These are phyloP conservation scores for Baccha elongata DNA, from an alignment of 2,888 invertebrate species.

Conservation along the genomic window DNA sequence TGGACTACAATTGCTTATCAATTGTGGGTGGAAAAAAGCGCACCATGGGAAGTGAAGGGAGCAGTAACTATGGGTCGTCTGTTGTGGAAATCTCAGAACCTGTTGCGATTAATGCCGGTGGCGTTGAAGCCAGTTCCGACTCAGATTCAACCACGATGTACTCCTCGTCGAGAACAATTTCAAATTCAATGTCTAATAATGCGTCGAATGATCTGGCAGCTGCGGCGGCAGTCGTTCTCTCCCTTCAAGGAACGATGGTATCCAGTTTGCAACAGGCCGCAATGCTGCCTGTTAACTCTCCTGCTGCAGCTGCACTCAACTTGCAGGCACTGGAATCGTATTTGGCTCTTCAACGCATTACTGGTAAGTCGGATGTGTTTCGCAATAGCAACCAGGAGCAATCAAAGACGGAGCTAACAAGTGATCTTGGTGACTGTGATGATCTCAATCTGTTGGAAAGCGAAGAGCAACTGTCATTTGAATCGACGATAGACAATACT, in stretches of 20 bases:
- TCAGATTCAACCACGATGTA: constrained; percentile 57
- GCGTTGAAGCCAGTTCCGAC: constrained; percentile 62
- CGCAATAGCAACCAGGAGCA: constrained; percentile 84
- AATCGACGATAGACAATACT: constrained; percentile 83
- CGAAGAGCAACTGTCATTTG: constrained; percentile 88
- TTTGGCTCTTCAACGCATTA: constrained; percentile 91
- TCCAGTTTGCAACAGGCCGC: constrained; percentile 93
- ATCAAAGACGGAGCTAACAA: constrained; percentile 78
- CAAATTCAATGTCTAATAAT: constrained; percentile 69
- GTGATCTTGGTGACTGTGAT: constrained; percentile 88
- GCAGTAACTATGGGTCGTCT: constrained; percentile 60
- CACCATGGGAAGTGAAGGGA: constrained; percentile 50
- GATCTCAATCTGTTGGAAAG: constrained; percentile 88
- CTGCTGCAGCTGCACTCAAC: constrained; percentile 92
- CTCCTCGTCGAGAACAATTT: constrained; percentile 37
- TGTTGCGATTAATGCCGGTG: constrained; percentile 61
- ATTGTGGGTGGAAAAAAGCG: constrained; percentile 72
- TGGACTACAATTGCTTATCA: constrained; percentile 72
- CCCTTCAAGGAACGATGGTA: constrained; percentile 92
- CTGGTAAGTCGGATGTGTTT: constrained; percentile 87
- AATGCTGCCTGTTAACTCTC: constrained; percentile 90
- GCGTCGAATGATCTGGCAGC: constrained; percentile 84
- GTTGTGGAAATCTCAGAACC: constrained; percentile 69
- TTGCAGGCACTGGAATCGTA: constrained; percentile 94
- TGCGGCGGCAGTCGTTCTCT: constrained; percentile 88